These are phyloP conservation scores for Lineus longissimus DNA, from an alignment of 1,140 invertebrate species.

Conservation along the genomic window DNA sequence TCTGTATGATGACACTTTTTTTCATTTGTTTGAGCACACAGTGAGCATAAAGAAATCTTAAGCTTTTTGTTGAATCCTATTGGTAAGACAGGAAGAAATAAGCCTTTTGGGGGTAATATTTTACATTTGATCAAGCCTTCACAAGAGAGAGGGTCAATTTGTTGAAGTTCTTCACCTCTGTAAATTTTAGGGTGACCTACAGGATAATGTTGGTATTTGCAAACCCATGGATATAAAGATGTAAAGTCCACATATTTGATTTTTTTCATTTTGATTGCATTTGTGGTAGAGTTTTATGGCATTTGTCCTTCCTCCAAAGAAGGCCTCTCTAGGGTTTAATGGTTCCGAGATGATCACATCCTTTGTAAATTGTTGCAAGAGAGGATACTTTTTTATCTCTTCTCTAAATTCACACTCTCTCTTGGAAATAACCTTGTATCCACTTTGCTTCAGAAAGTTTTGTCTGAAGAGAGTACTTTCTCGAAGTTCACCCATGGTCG, in stretches of 20 bases:
- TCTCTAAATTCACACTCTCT: constrained; percentile 27
- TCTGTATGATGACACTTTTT: constrained; percentile 10
- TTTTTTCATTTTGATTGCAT: constrained; percentile 4
- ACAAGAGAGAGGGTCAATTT: constrained; percentile 12
- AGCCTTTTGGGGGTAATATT: constrained; percentile 15
- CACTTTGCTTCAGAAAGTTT: constrained; percentile 10
- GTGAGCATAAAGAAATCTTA: background rate
- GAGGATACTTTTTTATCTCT: background rate
- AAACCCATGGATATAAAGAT: background rate
- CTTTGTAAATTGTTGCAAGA: background rate
- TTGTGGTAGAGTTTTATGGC: background rate
- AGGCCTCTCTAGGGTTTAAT: background rate
- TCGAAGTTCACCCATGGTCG: constrained; percentile 18
- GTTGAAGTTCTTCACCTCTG: constrained; percentile 27
- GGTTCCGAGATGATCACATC: background rate
- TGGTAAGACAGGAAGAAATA: background rate
- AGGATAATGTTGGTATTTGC: constrained; percentile 34
- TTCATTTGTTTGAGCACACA: constrained; percentile 24
- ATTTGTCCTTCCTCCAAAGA: constrained; percentile 1
- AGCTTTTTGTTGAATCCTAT: background rate
- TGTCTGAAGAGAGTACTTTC: constrained; percentile 16
- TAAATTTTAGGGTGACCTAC: constrained; percentile 43
- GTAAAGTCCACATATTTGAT: constrained; percentile 12
- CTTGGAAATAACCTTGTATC: constrained; percentile 18
- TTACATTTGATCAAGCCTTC: constrained; percentile 32